Evolutionary conservation across 2,797 vertebrate species (phyloP).

Genomic region (Aphelocoma californica): DNA sequence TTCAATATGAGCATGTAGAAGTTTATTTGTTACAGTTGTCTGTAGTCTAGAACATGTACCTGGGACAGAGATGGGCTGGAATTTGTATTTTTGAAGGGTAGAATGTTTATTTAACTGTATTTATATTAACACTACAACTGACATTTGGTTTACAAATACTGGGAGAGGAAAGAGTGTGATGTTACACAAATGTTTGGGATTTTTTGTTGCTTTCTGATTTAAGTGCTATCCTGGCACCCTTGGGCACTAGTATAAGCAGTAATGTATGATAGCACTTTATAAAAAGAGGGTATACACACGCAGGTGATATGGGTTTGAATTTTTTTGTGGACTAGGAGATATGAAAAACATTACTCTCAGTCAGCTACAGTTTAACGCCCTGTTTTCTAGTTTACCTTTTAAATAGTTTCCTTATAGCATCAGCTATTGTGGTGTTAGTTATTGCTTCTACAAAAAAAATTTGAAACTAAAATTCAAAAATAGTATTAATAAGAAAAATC

Average conservation of each 20-base stretch:
- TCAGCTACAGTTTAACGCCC: neutral
- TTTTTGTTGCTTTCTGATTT: neutral
- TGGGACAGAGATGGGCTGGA: neutral
- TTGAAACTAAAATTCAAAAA: neutral
- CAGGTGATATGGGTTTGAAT: neutral
- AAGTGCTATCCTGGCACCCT: neutral
- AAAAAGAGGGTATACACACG: neutral
- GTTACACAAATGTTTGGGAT: accelerated
- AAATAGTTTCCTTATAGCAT: neutral
- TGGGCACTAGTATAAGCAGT: neutral
- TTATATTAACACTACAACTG: neutral
- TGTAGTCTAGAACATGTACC: neutral
- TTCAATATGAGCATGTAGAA: neutral
- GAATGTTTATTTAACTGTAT: neutral
- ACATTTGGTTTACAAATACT: neutral
- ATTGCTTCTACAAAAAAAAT: neutral
- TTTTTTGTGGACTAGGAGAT: neutral
- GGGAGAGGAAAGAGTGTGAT: neutral
- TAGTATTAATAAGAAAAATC: neutral
- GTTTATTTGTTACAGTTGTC: neutral
- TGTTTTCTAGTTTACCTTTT: neutral
- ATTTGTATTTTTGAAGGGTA: neutral
- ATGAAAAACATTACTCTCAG: neutral
- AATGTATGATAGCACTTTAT: neutral
- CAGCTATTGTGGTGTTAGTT: neutral